These are phyloP conservation scores for Caenorhabditis brenneri DNA, from an alignment of 1,140 invertebrate species.

Conservation along the genomic window DNA sequence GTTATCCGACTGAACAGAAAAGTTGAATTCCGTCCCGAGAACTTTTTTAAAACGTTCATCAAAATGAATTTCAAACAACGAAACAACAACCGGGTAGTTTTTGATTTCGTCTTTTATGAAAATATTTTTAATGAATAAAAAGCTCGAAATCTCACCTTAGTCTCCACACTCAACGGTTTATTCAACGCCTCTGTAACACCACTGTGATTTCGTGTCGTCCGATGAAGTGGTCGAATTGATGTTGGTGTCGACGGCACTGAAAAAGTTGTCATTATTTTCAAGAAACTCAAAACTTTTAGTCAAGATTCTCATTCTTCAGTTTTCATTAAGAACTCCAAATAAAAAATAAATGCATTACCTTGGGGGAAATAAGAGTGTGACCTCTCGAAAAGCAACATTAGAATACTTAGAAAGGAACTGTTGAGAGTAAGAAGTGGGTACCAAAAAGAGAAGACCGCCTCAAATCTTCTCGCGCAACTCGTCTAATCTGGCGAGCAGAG, in stretches of 20 bases:
- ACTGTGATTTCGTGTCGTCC: conserved; percentile 1
- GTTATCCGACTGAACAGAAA: too few relatives aligned
- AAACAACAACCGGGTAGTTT: too few relatives aligned
- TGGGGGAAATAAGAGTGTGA: conserved; percentile 3
- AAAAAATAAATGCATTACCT: neutral
- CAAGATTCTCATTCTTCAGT: too few relatives aligned
- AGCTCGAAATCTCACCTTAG: neutral
- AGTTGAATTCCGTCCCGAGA: too few relatives aligned
- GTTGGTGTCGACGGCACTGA: conserved; percentile 22
- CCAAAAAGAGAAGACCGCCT: neutral
- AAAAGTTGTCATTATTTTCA: neutral
- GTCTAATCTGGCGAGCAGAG: conserved; percentile 27
- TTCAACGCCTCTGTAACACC: neutral
- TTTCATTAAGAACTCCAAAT: too few relatives aligned
- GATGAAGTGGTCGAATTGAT: conserved; percentile 15
- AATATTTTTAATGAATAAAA: neutral
- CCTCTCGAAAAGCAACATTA: conserved; percentile 35
- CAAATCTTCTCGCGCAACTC: conserved; percentile 26
- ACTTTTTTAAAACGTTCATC: too few relatives aligned
- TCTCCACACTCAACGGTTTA: neutral
- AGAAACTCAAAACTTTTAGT: neutral
- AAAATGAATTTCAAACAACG: too few relatives aligned
- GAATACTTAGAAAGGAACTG: neutral
- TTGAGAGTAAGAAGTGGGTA: neutral
- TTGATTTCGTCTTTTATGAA: too few relatives aligned